Evolutionary conservation across 2,113 vertebrate genomes (phyloP).

Genomic region (Paralichthys olivaceus): DNA sequence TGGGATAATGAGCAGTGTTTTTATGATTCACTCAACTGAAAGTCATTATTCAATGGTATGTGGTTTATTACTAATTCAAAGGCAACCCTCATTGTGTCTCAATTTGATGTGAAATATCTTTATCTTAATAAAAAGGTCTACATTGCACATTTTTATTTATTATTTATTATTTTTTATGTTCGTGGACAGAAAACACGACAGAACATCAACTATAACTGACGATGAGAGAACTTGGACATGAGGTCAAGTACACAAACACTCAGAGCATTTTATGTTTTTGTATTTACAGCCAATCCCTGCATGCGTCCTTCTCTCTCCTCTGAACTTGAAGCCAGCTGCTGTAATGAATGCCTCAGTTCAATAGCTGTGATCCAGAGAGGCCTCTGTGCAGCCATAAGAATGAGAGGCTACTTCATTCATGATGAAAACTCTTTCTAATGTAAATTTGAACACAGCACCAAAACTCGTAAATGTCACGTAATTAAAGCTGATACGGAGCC

Average conservation of each 20-base stretch:
- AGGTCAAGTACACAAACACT: not conserved
- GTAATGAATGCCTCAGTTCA: conserved; percentile 38
- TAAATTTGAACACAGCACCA: no score
- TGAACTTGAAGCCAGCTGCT: conserved; percentile 15
- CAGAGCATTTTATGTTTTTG: conserved; percentile 5
- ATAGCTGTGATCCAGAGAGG: conserved; percentile 34
- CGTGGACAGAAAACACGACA: not conserved
- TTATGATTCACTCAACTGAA: not conserved
- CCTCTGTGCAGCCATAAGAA: conserved; percentile 19
- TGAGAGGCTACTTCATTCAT: conserved; percentile 14
- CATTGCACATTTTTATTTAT: not conserved
- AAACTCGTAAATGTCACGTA: no score
- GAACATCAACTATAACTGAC: no score
- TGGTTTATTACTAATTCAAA: not conserved
- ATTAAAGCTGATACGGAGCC: no score
- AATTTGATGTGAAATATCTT: not conserved
- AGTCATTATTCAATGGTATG: not conserved
- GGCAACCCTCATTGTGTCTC: not conserved
- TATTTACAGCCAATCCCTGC: not conserved
- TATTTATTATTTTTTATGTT: no score
- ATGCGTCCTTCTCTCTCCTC: not conserved
- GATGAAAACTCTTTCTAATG: no score
- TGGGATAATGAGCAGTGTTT: no score
- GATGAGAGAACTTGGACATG: not conserved
- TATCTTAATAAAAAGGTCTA: not conserved